Evolutionary conservation across 1,140 invertebrate genomes (phyloP).

Genomic region (Drosophila lini): DNA sequence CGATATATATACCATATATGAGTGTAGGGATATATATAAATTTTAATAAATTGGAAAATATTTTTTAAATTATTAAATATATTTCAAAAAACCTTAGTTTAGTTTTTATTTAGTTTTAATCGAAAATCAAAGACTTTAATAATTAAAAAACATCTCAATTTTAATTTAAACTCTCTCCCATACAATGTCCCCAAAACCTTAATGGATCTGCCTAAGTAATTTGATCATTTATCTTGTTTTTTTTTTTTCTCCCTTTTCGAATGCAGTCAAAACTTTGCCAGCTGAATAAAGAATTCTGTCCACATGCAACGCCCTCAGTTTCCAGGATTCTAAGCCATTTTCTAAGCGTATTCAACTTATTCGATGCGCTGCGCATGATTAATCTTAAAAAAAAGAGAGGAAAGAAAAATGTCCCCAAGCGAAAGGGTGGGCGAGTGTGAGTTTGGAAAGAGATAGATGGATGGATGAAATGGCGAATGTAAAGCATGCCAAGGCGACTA

Average conservation of each 20-base stretch:
- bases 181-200: not conserved
- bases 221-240: constrained; percentile 35
- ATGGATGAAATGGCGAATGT: constrained; percentile 29
- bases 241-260: constrained; percentile 3
- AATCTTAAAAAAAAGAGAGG: constrained; percentile 41
- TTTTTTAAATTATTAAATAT: too few relatives aligned
- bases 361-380: constrained; percentile 66
- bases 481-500: constrained; percentile 43
- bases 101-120: not conserved
- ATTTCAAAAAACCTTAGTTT: too few relatives aligned
- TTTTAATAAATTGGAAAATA: too few relatives aligned
- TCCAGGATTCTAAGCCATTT: constrained; percentile 35
- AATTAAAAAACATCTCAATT: not conserved
- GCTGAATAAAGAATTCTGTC: constrained; percentile 9
- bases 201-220: constrained; percentile 14
- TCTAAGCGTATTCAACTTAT: constrained; percentile 56
- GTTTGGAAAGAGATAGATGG: constrained; percentile 40
- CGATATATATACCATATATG: not conserved
- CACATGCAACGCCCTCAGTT: constrained; percentile 31
- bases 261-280: constrained; percentile 25
- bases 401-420: constrained; percentile 19
- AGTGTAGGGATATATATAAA: too few relatives aligned
- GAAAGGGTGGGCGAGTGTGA: constrained; percentile 13
- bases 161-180: not conserved
- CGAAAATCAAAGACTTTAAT: too few relatives aligned